Evolutionary conservation across 2,113 vertebrate genomes (phyloP), one percentile per base, ranked within the genome.

Genomic region (Amia ocellicauda): DNA sequence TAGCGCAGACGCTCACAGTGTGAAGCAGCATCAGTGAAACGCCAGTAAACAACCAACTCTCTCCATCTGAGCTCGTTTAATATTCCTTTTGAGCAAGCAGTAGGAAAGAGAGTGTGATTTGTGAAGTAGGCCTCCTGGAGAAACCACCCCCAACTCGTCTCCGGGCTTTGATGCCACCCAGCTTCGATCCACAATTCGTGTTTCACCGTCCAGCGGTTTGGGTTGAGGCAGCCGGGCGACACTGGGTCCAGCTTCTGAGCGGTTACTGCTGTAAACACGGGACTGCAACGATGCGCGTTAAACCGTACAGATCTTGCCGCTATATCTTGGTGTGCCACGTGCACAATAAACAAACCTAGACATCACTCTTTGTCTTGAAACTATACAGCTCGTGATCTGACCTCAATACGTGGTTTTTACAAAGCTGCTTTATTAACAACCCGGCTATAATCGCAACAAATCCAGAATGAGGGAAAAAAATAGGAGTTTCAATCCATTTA

Each of bases 381-480:
- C 19, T 22, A n/a, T n/a, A 24, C 43, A 27, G 27, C 28, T 3
- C n/a, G 1, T 20, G 22, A 27, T 29, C 16, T 28, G 57, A 59
- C 64, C 64, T 49, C 22, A 60, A 60, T 60, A 47, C 45, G 3
- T 10, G 42, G 14, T 41, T 22, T n/a, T n/a, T 47, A 43, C 20
- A 65, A 52, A 53, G 64, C 64, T 28, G 57, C 64, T 60, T 59
- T 53, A 53, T 60, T 40, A 28, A 1, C 14, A 29, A 13, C 17
- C 31, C 24, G 0, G 23, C 64, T 52, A 23, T 66, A 59, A 66
- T 60, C 64, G 42, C 64, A 10, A 20, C n/a, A 66, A 66, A 66
- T 60, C 64, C 24, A 7, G 29, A n/a, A n/a, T n/a, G n/a, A n/a
- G n/a, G 27, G 36, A 52, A 42, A 58, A 45, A 40, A 58, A 5